phyloP scores from a whole-genome alignment of 2,888 invertebrate genomes.

The Nephrotoma flavescens region DNA sequence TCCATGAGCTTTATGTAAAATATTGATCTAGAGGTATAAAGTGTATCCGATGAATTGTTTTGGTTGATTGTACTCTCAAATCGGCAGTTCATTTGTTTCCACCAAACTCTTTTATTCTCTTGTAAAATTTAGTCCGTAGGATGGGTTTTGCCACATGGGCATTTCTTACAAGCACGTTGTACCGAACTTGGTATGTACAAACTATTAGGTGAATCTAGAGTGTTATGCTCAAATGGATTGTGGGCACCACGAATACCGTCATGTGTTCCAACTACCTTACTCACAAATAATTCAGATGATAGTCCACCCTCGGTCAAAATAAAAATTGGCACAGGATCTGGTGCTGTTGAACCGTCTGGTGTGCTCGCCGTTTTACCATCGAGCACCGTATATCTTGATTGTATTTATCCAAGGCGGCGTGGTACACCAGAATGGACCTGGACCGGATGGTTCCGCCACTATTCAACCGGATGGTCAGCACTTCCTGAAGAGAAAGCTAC shows the following conservation, averaged over 20 bases:
- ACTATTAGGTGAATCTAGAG: conserved; percentile 58
- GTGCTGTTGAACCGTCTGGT: conserved; percentile 64
- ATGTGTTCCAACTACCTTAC: conserved; percentile 71
- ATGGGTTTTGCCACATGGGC: conserved; percentile 62
- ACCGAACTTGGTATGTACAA: conserved; percentile 72
- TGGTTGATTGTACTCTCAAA: not conserved
- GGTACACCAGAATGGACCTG: conserved; percentile 82
- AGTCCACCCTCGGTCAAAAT: conserved; percentile 70
- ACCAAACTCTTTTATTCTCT: not conserved
- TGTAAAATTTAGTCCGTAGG: conserved; percentile 34
- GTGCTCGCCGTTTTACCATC: conserved; percentile 68
- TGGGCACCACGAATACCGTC: conserved; percentile 66
- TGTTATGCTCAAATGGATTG: conserved; percentile 66
- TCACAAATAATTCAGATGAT: conserved; percentile 77
- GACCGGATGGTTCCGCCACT: conserved; percentile 66
- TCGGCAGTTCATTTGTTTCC: not conserved
- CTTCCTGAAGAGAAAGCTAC: conserved; percentile 50
- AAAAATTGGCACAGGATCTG: conserved; percentile 61
- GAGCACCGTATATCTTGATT: conserved; percentile 64
- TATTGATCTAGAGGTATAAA: not conserved
- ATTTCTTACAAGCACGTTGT: conserved; percentile 60
- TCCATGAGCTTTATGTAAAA: not conserved
- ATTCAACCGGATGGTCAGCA: conserved; percentile 42
- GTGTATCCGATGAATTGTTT: not conserved
- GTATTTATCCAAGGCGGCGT: conserved; percentile 56